These are phyloP conservation scores for Oreochromis aureus DNA, from an alignment of 2,113 vertebrate species.

Conservation along the genomic window DNA sequence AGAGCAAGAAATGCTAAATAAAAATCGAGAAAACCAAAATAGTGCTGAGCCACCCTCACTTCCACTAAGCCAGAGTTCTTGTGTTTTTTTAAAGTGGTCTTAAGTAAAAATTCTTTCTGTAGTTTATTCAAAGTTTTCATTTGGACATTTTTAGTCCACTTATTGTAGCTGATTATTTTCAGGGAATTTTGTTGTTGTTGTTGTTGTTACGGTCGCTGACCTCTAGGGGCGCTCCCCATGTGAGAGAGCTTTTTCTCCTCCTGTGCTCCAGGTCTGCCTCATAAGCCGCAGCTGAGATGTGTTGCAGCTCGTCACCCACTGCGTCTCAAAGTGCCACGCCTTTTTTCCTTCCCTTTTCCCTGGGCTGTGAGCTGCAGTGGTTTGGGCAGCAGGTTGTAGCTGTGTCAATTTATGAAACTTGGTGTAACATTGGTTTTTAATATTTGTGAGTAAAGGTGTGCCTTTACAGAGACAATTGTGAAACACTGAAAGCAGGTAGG, in stretches of 20 bases:
- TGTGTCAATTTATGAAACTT: not conserved
- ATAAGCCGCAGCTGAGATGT: not conserved
- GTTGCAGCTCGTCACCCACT: not conserved
- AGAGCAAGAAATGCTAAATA: not conserved
- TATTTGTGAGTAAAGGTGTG: not conserved
- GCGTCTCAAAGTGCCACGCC: fast-evolving
- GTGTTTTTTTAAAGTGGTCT: not conserved
- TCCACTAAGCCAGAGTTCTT: not conserved
- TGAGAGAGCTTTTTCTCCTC: not conserved
- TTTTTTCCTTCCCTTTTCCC: not conserved
- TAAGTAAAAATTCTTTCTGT: not conserved
- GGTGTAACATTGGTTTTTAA: not conserved
- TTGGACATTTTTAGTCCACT: not conserved
- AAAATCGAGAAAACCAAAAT: not conserved
- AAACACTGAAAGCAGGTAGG: not conserved
- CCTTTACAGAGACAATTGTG: not conserved
- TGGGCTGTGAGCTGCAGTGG: not conserved
- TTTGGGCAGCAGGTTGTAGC: not conserved
- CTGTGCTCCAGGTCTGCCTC: not conserved
- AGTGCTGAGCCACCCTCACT: not conserved
- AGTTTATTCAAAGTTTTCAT: not conserved
- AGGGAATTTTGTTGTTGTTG: not conserved
- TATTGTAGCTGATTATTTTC: not conserved
- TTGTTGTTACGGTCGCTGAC: not conserved
- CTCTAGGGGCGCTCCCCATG: not conserved